These are phyloP conservation scores for Chanos chanos DNA, from an alignment of 2,797 vertebrate genomes.

Conservation along the genomic window DNA sequence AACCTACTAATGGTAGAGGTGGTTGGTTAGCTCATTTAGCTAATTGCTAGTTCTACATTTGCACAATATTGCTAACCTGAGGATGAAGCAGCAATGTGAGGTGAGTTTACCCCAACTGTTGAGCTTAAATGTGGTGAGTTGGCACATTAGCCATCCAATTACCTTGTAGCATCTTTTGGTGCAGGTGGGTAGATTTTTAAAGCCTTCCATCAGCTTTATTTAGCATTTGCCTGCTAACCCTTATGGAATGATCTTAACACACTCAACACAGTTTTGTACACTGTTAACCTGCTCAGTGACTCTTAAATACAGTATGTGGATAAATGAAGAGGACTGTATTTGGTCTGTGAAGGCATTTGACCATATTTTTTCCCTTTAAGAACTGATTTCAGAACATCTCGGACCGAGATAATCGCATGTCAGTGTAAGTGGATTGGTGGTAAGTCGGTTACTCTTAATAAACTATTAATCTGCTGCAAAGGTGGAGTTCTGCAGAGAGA, in stretches of 20 bases:
- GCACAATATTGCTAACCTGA: too few relatives aligned
- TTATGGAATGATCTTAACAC: conserved; percentile 62
- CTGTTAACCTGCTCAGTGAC: too few relatives aligned
- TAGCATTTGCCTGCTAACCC: conserved; percentile 52
- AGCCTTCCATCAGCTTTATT: conserved; percentile 53
- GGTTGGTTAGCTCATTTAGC: too few relatives aligned
- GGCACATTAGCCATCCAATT: conserved; percentile 9
- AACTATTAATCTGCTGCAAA: conserved; percentile 62
- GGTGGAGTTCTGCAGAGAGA: conserved; percentile 24
- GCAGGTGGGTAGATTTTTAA: conserved; percentile 50
- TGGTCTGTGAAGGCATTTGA: background rate
- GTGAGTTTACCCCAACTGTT: too few relatives aligned
- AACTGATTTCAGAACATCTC: background rate
- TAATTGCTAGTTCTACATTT: too few relatives aligned
- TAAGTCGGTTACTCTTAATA: conserved; percentile 69
- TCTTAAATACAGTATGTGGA: background rate
- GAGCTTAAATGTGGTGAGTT: conserved; percentile 17
- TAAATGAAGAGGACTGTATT: background rate
- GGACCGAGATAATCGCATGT: conserved; percentile 31
- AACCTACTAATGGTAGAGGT: too few relatives aligned
- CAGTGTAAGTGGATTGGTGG: conserved; percentile 69
- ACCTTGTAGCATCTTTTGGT: conserved; percentile 24
- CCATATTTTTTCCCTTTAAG: background rate
- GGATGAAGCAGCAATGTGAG: too few relatives aligned
- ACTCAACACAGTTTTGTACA: too few relatives aligned